Evolutionary conservation across 2,113 vertebrate genomes (phyloP).

Genomic region (Procavia capensis): DNA sequence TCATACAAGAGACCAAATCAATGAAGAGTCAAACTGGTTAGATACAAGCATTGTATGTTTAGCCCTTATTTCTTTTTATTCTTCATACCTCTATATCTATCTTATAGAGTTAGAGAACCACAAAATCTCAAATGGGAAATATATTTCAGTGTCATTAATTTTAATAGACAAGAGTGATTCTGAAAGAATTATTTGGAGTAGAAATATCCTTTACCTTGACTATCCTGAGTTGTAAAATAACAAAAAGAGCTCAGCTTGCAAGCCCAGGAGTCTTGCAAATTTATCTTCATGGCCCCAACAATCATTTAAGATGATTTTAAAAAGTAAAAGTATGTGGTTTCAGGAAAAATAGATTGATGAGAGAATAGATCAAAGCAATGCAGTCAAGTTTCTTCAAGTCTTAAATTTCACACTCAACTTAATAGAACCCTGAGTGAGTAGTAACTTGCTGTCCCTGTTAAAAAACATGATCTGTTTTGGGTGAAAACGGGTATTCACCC

Average conservation of each 20-base stretch:
- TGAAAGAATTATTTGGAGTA: background rate
- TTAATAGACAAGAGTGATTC: background rate
- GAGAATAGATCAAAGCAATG: background rate
- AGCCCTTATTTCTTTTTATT: background rate
- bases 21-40: background rate
- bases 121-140: background rate
- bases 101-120: background rate
- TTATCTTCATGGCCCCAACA: background rate
- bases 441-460: background rate
- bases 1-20: background rate
- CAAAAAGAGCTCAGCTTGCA: background rate
- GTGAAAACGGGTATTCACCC: background rate
- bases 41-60: background rate
- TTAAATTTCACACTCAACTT: background rate
- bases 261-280: background rate
- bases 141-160: background rate
- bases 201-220: background rate
- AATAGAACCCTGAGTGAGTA: background rate
- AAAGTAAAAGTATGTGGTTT: background rate
- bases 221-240: background rate
- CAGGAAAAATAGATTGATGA: background rate
- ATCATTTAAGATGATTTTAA: background rate
- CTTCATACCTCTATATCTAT: background rate
- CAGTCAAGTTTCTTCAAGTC: background rate
- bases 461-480: background rate